Percentiles rank a stretch among this genome's conserved stretches.
These are phyloP conservation scores for Heterodera schachtii DNA, from an alignment of 1,140 invertebrate genomes.

Conservation along the genomic window DNA sequence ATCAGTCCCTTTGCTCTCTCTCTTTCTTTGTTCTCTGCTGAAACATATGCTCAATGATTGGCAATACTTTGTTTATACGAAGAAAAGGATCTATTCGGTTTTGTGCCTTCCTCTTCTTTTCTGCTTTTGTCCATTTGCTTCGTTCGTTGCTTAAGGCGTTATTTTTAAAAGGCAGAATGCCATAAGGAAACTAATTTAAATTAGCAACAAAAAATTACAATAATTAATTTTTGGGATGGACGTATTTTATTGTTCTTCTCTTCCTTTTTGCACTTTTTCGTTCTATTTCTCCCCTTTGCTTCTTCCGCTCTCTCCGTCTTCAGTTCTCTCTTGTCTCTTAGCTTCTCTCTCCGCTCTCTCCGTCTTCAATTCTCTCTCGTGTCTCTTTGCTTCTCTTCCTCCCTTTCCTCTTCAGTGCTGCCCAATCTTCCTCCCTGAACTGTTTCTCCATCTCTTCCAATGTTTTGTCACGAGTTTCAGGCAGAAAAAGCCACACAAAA, in stretches of 20 bases:
- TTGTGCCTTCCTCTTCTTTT: too few relatives aligned
- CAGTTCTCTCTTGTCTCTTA: not conserved
- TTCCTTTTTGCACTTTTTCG: too few relatives aligned
- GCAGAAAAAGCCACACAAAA: constrained; percentile 28
- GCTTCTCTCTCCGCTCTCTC: too few relatives aligned
- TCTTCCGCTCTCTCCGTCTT: not conserved
- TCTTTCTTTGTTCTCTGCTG: not conserved
- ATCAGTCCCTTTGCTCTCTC: not conserved
- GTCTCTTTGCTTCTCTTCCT: not conserved
- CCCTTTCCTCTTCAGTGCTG: constrained; percentile 14
- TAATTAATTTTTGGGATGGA: too few relatives aligned
- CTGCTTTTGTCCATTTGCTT: too few relatives aligned
- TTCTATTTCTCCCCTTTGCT: too few relatives aligned
- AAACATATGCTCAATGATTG: not conserved
- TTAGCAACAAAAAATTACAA: too few relatives aligned
- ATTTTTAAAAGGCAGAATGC: too few relatives aligned
- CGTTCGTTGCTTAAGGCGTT: too few relatives aligned
- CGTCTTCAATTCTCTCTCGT: not conserved
- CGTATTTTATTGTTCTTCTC: too few relatives aligned
- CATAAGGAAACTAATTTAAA: too few relatives aligned
- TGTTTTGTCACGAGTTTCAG: constrained; percentile 19
- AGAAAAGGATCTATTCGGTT: too few relatives aligned
- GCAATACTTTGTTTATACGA: not conserved
- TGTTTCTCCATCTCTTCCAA: constrained; percentile 24
- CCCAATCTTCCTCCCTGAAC: constrained; percentile 16